phyloP scores from a whole-genome alignment of 2,113 vertebrate genomes.

The Heptranchias perlo region DNA sequence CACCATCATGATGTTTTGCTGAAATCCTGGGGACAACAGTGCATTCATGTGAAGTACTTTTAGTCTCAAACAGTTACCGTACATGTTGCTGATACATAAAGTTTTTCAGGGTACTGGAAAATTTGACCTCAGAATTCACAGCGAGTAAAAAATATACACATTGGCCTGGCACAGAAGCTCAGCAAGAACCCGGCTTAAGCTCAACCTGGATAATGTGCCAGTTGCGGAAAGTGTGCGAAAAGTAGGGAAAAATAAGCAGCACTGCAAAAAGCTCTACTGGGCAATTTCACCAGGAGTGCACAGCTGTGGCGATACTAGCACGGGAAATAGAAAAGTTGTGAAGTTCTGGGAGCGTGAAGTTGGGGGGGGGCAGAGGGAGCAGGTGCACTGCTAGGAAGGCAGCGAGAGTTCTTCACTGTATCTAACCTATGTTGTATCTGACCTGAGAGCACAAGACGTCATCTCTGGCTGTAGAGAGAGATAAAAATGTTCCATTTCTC shows the following conservation, averaged over 20 bases:
- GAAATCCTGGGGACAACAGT: background rate
- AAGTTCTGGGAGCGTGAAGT: background rate
- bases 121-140: background rate
- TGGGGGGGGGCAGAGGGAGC: background rate
- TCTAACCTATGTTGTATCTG: background rate
- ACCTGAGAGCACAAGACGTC: background rate
- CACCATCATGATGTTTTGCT: background rate
- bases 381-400: background rate
- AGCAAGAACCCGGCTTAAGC: background rate
- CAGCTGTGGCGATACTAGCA: background rate
- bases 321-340: background rate
- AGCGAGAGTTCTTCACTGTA: background rate
- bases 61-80: background rate
- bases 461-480: background rate
- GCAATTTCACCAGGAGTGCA: background rate
- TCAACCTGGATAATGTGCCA: background rate
- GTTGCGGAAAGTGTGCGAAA: background rate
- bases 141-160: too few species aligned
- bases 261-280: background rate
- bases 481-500: background rate
- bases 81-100: background rate
- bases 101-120: background rate
- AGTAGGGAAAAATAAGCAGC: background rate
- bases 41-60: background rate
- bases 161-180: background rate